Evolutionary conservation across 2,797 vertebrate genomes (phyloP), one percentile per base, ranked within the genome.

Genomic region (Mycteria americana): DNA sequence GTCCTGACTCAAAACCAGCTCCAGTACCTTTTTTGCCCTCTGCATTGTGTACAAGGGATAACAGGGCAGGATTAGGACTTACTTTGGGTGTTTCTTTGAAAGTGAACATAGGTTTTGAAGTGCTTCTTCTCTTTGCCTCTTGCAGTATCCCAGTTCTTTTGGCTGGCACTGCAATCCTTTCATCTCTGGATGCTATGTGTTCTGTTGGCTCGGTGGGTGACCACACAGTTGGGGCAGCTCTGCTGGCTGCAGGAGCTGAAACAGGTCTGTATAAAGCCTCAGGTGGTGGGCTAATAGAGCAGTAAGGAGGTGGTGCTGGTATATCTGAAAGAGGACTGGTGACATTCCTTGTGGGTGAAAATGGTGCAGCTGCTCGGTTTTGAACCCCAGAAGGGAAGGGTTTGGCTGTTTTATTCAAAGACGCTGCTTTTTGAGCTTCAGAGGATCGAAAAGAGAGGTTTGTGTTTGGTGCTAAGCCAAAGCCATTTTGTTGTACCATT

Each of bases 81-180:
- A 99, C 96, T 96, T 99, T 99, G 62, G 99, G 99, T 41, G 98
- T 78, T 10, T 99, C 99, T 97, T 99, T 99, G 94, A 99, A 99
- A 18, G 98, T 99, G 97, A 99, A 99, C 99, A 99, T 99, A 17
- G 99, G 99, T 93, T 99, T 99, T 33, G 97, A 96, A 18, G 98
- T 97, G 96, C 96, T 98, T 89, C 98, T 98, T 94, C 96, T 98
- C 85, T 97, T 99, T 79, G 99, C 98, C 85, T 99, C 99, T 93
- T 98, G 98, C 93, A 99, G 93, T 76, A 99, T 98, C 6, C 99
- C 99, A 0, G 99, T 99, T 95, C 98, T 99, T 87, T 98, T 99
- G 31, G 99, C 99, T 30, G 99, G 99, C 81, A 99, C 99, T 0
- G 99, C 98, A 91, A 99, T 99, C 85, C 99, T 98, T 91, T 99